Evolutionary conservation across 2,797 vertebrate genomes (phyloP).

Genomic region (Ceryle rudis): DNA sequence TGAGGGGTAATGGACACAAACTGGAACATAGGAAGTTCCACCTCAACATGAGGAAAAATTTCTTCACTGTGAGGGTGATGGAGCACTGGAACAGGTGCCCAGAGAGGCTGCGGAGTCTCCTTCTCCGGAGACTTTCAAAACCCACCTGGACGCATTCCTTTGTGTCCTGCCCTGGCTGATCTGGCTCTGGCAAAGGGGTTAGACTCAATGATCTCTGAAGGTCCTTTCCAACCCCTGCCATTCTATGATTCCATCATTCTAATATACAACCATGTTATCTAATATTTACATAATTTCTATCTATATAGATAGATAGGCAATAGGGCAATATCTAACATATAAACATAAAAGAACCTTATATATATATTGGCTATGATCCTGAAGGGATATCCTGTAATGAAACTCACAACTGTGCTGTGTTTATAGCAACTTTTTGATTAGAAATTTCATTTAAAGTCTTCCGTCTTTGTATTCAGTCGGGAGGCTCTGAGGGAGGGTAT

Average conservation of each 20-base stretch:
- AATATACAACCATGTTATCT: not conserved
- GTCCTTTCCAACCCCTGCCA: too few relatives aligned
- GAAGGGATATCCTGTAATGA: not conserved
- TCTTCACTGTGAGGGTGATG: too few relatives aligned
- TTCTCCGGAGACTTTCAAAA: too few relatives aligned
- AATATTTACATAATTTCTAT: not conserved
- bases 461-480: not conserved
- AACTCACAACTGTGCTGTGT: rapidly evolving
- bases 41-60: too few relatives aligned
- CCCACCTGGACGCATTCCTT: too few relatives aligned
- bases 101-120: too few relatives aligned
- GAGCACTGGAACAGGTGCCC: too few relatives aligned
- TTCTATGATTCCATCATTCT: not conserved
- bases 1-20: too few relatives aligned
- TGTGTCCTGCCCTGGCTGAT: too few relatives aligned
- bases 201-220: too few relatives aligned
- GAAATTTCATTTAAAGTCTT: not conserved
- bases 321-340: not conserved
- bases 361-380: not conserved
- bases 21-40: too few relatives aligned
- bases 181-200: too few relatives aligned
- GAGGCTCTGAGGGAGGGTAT: not conserved
- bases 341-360: not conserved
- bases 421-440: not conserved
- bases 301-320: not conserved